phyloP scores from a whole-genome alignment of 1,140 invertebrate genomes.

The Lamellibrachia luymesi region DNA sequence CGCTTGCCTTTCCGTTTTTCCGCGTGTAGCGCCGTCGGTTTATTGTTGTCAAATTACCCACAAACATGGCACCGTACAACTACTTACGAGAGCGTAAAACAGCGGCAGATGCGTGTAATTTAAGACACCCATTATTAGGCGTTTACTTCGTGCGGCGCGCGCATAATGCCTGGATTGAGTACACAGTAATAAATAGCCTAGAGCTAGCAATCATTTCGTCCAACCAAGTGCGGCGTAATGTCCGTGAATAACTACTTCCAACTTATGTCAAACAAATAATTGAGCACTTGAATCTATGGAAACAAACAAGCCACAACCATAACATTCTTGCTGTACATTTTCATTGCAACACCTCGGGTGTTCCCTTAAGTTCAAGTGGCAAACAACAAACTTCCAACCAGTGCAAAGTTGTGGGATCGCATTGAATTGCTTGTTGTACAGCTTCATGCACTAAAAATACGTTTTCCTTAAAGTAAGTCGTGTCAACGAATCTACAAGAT shows the following conservation, averaged over 20 bases:
- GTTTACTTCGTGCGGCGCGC: background rate
- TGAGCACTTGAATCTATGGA: background rate
- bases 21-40: background rate
- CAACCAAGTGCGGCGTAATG: background rate
- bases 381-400: background rate
- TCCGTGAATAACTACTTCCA: background rate
- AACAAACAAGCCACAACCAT: background rate
- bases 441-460: background rate
- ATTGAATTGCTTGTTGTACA: background rate
- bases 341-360: background rate
- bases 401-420: background rate
- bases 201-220: background rate
- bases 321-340: background rate
- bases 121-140: background rate
- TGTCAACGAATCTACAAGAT: background rate
- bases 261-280: background rate
- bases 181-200: slow-evolving; percentile 1
- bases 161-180: background rate
- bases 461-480: background rate
- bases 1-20: background rate
- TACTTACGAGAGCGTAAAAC: slow-evolving; percentile 1
- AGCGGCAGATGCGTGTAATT: background rate
- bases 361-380: background rate
- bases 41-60: background rate
- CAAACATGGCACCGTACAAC: background rate